Base-by-base conservation (phyloP, 2,888 invertebrate genomes). In the Mechanitis mazaeus region DNA sequence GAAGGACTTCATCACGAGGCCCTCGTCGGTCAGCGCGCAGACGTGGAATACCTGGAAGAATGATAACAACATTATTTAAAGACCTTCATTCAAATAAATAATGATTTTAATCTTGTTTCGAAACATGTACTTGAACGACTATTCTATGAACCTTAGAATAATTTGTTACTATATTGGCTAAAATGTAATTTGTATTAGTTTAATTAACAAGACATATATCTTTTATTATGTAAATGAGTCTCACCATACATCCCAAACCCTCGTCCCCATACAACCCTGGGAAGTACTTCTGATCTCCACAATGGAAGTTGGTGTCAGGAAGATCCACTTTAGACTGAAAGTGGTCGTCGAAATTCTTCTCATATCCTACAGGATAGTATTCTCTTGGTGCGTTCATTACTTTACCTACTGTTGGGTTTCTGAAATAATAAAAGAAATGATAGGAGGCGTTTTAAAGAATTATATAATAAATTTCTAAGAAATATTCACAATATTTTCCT, bases 361-460 rank as follows among this genome's bases (percentile, higher is more conserved):
- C 96, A 75, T 96, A 96, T 0, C 95, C 95, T 2, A 95, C 94
- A 0, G 96, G 96, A 79, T 96, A 96, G 78, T 96, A 96, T 75
- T 96, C 96, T 55, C 94, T 93, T 0, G 96, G 96, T 0, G 96
- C 96, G 77, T 96, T 96, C 96, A 96, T 96, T 3, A 96, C 96
- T 87, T 95, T 91, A 55, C 86, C 85, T 3, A 79, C 64, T 58
- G 86, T 81, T 63, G 85, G 87, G 61, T 77, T 76, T 75, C 89
- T 89, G 80, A 20, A 72, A 72, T 33, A 20, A 31, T 53, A 38
- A 2, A 12, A 33, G 38, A 59, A 20, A 12, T 45, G 11, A 47
- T 9, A 9, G 42, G 9, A 9, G 42, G 9, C 9, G 11, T 42
- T 7, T 9, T 9, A 9, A 9, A 42, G 2, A 7, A 20, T 20